Conservation (phyloP, 2,888 invertebrate species). For the Rhingia rostrata region DNA sequence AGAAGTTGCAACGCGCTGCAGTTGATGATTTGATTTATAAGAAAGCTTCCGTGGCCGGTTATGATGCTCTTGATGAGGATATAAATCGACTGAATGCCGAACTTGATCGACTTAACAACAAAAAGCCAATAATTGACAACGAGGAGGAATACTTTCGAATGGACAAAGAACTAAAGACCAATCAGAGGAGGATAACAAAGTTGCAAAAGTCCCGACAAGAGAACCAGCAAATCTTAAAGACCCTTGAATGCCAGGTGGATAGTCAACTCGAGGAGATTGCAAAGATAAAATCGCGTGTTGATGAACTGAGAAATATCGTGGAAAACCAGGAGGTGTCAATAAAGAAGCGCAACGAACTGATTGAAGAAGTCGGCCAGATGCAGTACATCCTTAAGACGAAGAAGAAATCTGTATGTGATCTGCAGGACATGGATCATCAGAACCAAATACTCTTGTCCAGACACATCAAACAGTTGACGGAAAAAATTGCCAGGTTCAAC, state of each 20-base stretch:
- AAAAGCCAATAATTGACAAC: slow-evolving; percentile 67
- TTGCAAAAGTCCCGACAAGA: slow-evolving; percentile 38
- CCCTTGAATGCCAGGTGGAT: slow-evolving; percentile 22
- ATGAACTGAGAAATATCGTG: slow-evolving; percentile 70
- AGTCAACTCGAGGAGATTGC: slow-evolving; percentile 27
- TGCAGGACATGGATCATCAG: slow-evolving; percentile 77
- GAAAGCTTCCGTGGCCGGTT: slow-evolving; percentile 74
- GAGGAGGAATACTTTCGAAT: slow-evolving; percentile 76
- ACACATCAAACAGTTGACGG: slow-evolving; percentile 77
- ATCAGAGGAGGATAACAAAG: slow-evolving; percentile 53
- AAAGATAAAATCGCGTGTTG: slow-evolving; percentile 23
- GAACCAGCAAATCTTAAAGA: slow-evolving; percentile 47
- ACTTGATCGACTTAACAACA: slow-evolving; percentile 69
- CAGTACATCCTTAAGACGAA: slow-evolving; percentile 76
- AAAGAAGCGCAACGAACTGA: slow-evolving; percentile 76
- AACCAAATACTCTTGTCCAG: slow-evolving; percentile 78
- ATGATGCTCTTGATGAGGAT: slow-evolving; percentile 75
- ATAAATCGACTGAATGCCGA: slow-evolving; percentile 67
- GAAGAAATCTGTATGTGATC: slow-evolving; percentile 76
- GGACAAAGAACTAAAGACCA: slow-evolving; percentile 75
- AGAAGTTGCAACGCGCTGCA: slow-evolving; percentile 75
- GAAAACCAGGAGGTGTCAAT: slow-evolving; percentile 73
- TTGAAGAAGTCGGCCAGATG: slow-evolving; percentile 76
- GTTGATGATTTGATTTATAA: slow-evolving; percentile 77
- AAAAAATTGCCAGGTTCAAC: slow-evolving; percentile 74